Base-by-base conservation (phyloP, 1,140 invertebrate species). In the Atopsyche davidsoni region DNA sequence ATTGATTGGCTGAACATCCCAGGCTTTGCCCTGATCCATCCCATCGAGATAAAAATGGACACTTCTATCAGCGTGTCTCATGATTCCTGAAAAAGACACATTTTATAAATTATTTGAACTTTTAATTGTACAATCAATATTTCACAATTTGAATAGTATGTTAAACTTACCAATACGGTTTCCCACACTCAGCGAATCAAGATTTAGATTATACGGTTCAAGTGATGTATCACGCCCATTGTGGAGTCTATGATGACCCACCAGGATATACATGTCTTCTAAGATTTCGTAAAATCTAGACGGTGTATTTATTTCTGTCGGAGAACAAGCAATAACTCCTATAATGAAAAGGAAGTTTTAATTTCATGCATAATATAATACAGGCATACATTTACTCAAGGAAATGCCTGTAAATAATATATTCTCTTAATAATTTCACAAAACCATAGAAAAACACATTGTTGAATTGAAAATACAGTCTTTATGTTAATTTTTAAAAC, bases 11-110 rank as follows among this genome's bases (percentile, higher is more conserved):
- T 92, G 77, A 54, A 87, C 86, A 17, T 81, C 79, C 64, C 89
- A 94, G 0, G 92, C 92, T 7, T 79, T 74, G 2, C 92, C 92
- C 75, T 92, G 88, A 65, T 95, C 90, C 59, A 91, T 80, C 0
- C 92, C 92, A 67, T 97, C 87, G 23, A 92, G 73, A 69, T 86
- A 96, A 72, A 89, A 96, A 65, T 96, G 91, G 4, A 97, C 75
- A 47, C 79, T 87, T 16, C 81, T 81, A 66, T 96, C 90, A 0
- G 81, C 73, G 58, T 87, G 86, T 54, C 90, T 77, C 86, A 94
- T 92, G 67, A 96, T 85, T 35, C 87, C 77, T 70, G 36, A 11
- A 59, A 38, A 43, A 17, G 67, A 50, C 59, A 49, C 19, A 50
- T 41, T 24, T 14, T 40, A 21, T 39, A 43, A 14, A 38, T 2